Evolutionary conservation across 2,113 vertebrate genomes (phyloP), one percentile per base, ranked within the genome.

Genomic region (Larimichthys polyactis): DNA sequence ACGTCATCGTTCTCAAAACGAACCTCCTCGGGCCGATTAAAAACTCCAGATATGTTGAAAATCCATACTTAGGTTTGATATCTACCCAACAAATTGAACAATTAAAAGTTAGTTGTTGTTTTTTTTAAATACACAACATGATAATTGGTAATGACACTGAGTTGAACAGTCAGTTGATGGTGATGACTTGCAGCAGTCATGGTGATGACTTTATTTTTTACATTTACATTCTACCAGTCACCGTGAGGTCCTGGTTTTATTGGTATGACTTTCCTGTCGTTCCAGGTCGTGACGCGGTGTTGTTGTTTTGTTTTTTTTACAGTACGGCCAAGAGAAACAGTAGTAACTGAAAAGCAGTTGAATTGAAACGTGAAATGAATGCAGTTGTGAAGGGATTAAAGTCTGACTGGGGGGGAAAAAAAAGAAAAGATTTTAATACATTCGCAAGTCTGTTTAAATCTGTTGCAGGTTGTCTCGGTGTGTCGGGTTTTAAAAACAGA

Each of bases 131-230:
- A 90, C 91, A 91, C 62, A 82, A 83, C 24, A n/a, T 79, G 83
- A 79, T 73, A 29, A 72, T 51, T 27, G 64, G 75, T 57, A 51
- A 49, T 78, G 81, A 88, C 86, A 76, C 78, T 49, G 46, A 75
- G 68, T 84, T 16, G 46, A 90, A 91, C 87, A 89, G 90, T 93
- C 88, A 57, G 84, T 78, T 69, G 73, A 60, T 48, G n/a, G 76
- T 12, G 78, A 87, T 79, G 85, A 89, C 85, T 84, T 89, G 87
- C 83, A 90, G 91, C 89, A n/a, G n/a, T n/a, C n/a, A n/a, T n/a
- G n/a, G n/a, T n/a, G n/a, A n/a, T n/a, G n/a, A n/a, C n/a, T n/a
- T n/a, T 9, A 32, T 40, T 40, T 40, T 40, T 75, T 24, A 75
- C 84, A 65, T 90, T 79, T 87, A 90, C 89, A 88, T 91, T 91